Evolutionary conservation across 1,140 invertebrate species (phyloP), one percentile per base, ranked within the genome.

Genomic region (Planococcus citri): DNA sequence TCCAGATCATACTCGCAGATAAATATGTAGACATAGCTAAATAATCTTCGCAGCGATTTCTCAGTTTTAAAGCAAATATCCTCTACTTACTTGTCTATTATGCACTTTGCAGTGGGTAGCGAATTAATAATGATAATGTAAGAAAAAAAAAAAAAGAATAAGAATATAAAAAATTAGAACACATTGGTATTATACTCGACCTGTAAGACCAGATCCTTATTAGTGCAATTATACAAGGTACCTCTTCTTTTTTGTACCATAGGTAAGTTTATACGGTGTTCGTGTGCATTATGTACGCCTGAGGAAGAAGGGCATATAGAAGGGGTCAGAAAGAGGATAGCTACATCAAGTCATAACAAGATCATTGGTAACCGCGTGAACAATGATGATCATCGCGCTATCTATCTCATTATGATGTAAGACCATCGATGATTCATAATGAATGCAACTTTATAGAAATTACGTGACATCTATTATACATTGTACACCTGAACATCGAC

Each of bases 391-490:
- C 25, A 20, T 64, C 10, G 25, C 60, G 60, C 60, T 25, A 24
- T 64, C 60, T 64, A 64, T 64, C 60, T 64, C 60, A 64, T 64
- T 64, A 64, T 64, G 60, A 64, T 64, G 60, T 64, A 64, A 64
- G 60, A 64, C 60, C 60, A 64, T 64, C 60, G 60, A 64, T 64
- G 60, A 64, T 64, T 64, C 60, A 27, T 64, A 64, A 64, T 64
- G 25, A 64, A 64, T 64, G 25, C 21, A 25, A 64, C 20, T 64
- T 17, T 51, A 64, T 64, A 64, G 60, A 64, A 64, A 64, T 64
- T 64, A 64, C 60, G 60, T 64, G 60, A 64, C 25, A 64, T 64
- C 60, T 64, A 25, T 64, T 17, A 64, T 64, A 64, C 60, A 64
- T 64, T 64, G 60, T 64, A 21, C 60, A 64, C 60, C 60, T 64